A percentile compares a stretch with the other conserved stretches of the same genome.
phyloP scores from a whole-genome alignment of 2,113 vertebrate genomes.

The Psephotus haematonotus region DNA sequence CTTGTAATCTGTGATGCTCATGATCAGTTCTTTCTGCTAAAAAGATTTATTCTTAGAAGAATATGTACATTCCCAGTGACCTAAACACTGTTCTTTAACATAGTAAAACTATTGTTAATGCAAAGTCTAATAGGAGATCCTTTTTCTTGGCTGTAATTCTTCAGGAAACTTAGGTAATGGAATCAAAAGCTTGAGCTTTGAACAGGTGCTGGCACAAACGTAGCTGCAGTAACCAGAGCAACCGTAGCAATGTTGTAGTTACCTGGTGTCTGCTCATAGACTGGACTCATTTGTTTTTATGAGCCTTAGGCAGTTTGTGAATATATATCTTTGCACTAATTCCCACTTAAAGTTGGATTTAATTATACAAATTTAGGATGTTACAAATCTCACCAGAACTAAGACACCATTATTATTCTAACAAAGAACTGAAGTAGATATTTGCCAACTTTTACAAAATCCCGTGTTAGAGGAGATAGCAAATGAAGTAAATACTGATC shows the following conservation, averaged over 20 bases:
- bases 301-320: neutral
- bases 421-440: neutral
- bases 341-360: neutral
- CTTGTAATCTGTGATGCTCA: neutral
- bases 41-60: neutral
- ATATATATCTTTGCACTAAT: neutral
- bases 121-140: neutral
- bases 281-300: neutral
- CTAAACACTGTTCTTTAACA: neutral
- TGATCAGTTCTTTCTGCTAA: neutral
- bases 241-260: neutral
- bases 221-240: neutral
- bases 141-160: neutral
- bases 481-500: neutral
- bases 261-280: neutral
- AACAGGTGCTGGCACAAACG: neutral
- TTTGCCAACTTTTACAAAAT: neutral
- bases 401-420: neutral
- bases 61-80: neutral
- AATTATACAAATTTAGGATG: neutral
- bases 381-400: neutral
- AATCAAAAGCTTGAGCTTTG: neutral
- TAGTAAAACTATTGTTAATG: neutral
- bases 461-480: rapidly evolving
- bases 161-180: neutral